Conservation (phyloP, 2,113 vertebrate genomes). For the Corythornis madagascariensis region DNA sequence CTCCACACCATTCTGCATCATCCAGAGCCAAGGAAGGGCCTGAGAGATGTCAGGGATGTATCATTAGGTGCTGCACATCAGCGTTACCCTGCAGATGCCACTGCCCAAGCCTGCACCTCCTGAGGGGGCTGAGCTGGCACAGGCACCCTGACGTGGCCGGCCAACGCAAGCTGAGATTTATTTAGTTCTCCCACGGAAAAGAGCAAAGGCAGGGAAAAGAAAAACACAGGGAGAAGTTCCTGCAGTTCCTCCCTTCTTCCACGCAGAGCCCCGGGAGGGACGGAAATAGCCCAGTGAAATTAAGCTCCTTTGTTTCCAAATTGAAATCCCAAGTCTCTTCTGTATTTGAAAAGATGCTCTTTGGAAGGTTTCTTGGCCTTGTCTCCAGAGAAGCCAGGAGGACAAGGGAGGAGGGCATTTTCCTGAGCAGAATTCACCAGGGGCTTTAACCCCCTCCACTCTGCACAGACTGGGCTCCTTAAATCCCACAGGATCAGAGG, state of each 20-base stretch:
- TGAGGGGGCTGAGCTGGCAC: background rate
- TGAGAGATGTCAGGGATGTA: background rate
- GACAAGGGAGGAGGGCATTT: background rate
- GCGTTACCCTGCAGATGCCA: background rate
- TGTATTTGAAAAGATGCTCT: slow-evolving; percentile 23
- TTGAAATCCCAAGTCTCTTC: slow-evolving; percentile 43
- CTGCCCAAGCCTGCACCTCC: background rate
- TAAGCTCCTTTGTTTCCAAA: slow-evolving; percentile 48
- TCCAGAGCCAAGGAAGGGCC: background rate
- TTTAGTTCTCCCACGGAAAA: background rate
- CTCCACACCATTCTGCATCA: background rate
- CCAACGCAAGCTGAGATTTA: background rate
- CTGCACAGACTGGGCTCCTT: background rate
- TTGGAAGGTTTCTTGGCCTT: slow-evolving; percentile 37
- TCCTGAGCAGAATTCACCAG: background rate
- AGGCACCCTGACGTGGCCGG: background rate
- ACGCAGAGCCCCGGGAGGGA: background rate
- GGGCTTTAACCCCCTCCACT: background rate
- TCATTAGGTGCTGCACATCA: background rate
- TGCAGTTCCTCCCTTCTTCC: background rate
- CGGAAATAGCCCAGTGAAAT: slow-evolving; percentile 11
- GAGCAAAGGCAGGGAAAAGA: background rate
- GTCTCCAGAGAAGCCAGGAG: background rate
- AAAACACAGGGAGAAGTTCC: background rate
- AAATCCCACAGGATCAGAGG: background rate